Evolutionary conservation across 2,888 invertebrate genomes (phyloP).

Genomic region (Drosophila histrio): DNA sequence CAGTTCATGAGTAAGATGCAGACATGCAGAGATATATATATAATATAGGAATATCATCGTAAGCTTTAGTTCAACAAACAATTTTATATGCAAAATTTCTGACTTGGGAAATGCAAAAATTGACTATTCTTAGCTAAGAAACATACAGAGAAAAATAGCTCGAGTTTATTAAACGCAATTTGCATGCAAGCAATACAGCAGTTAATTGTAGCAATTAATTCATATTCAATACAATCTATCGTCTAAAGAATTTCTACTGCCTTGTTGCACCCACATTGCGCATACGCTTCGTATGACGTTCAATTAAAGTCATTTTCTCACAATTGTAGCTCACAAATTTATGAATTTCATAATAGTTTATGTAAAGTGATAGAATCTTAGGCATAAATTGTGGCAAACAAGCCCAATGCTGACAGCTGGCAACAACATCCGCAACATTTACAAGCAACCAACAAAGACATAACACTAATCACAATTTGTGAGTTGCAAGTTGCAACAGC

Average conservation of each 20-base stretch:
- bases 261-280: conserved; percentile 42
- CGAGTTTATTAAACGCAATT: conserved; percentile 10
- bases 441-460: conserved; percentile 31
- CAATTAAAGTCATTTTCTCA: conserved; percentile 17
- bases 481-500: conserved; percentile 7
- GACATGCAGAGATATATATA: not conserved
- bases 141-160: not conserved
- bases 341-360: conserved; percentile 38
- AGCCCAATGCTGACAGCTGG: conserved; percentile 11
- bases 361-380: conserved; percentile 21
- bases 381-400: conserved; percentile 25
- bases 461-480: conserved; percentile 68
- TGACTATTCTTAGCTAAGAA: not conserved
- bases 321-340: not conserved
- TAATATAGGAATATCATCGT: not conserved
- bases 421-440: conserved; percentile 7
- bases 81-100: conserved; percentile 7
- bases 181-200: conserved; percentile 26
- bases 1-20: conserved; percentile 2
- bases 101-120: conserved; percentile 3
- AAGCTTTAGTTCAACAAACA: not conserved
- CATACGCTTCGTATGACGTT: conserved; percentile 18
- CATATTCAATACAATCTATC: conserved; percentile 23
- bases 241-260: conserved; percentile 1
- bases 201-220: conserved; percentile 47